These are phyloP conservation scores for Sebastes itinus DNA, from an alignment of 2,797 vertebrate genomes.

Conservation along the genomic window DNA sequence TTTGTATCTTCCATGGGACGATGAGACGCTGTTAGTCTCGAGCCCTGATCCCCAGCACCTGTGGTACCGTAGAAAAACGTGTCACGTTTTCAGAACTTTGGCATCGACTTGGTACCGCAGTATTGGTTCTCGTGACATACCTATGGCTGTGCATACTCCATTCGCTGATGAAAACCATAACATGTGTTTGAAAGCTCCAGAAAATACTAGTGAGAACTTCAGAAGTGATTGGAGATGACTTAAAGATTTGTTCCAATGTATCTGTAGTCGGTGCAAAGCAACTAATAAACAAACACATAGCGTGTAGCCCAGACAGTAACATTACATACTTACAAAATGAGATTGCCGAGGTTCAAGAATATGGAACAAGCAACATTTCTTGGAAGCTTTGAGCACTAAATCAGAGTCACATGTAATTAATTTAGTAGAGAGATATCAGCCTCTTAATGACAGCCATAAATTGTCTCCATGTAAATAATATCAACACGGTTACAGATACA, in stretches of 20 bases:
- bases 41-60: too few relatives aligned
- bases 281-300: not conserved
- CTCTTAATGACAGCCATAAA: constrained; percentile 23
- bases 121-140: not conserved
- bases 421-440: not conserved
- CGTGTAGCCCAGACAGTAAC: not conserved
- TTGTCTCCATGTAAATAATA: not conserved
- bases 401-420: not conserved
- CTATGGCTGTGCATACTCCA: rapidly evolving
- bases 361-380: not conserved
- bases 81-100: not conserved
- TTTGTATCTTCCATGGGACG: too few relatives aligned
- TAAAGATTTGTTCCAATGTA: not conserved
- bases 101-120: not conserved
- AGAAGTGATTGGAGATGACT: not conserved
- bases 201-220: not conserved
- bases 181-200: not conserved
- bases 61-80: too few relatives aligned
- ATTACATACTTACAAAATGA: not conserved
- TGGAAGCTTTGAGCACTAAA: not conserved
- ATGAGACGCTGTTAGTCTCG: too few relatives aligned
- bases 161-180: not conserved
- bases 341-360: not conserved
- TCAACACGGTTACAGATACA: constrained; percentile 20
- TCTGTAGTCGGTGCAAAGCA: not conserved